Evolutionary conservation across 2,888 invertebrate genomes (phyloP).

Genomic region (Mallateleia sp.): DNA sequence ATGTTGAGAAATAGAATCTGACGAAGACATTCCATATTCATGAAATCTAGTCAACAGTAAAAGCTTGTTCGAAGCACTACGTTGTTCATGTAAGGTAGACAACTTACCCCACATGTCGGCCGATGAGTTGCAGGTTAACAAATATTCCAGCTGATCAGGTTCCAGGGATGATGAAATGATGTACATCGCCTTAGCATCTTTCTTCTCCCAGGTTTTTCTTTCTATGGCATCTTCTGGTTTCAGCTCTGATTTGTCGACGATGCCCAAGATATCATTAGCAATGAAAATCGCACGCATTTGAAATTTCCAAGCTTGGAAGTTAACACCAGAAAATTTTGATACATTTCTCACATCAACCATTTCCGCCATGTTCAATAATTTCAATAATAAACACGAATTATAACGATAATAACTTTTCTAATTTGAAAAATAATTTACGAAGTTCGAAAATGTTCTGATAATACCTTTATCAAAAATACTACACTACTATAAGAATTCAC

Average conservation of each 20-base stretch:
- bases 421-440: too few relatives aligned
- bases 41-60: constrained; percentile 33
- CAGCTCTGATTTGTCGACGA: constrained; percentile 35
- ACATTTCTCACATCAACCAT: constrained; percentile 22
- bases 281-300: constrained; percentile 52
- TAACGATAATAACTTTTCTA: too few relatives aligned
- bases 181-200: constrained; percentile 62
- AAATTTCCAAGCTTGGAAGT: constrained; percentile 66
- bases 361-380: too few relatives aligned
- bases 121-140: constrained; percentile 41
- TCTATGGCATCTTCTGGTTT: constrained; percentile 4
- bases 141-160: constrained; percentile 30
- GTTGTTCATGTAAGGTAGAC: constrained; percentile 41
- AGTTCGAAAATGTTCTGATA: too few relatives aligned
- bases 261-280: constrained; percentile 52
- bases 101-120: constrained; percentile 46
- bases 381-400: too few relatives aligned
- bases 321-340: constrained; percentile 52
- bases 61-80: constrained; percentile 31
- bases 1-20: constrained; percentile 14
- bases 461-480: too few relatives aligned
- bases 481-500: too few relatives aligned
- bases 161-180: constrained; percentile 60
- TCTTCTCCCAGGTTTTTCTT: constrained; percentile 36
- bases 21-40: constrained; percentile 30